phyloP scores from a whole-genome alignment of 2,113 vertebrate species.

The Symphodus melops region DNA sequence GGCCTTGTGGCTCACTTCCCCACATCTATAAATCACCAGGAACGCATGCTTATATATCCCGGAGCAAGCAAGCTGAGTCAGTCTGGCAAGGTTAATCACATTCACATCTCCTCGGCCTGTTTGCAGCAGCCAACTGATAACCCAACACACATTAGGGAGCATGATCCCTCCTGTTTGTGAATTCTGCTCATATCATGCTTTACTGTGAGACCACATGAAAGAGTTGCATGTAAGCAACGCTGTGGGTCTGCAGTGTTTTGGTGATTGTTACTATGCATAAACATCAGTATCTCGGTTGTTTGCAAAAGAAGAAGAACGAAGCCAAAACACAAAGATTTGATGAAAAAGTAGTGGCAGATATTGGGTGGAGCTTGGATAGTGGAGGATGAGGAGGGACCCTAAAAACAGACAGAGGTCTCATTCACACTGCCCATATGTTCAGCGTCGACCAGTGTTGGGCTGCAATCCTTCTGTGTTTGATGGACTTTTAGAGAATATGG shows the following conservation, averaged over 20 bases:
- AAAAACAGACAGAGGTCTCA: slow-evolving; percentile 62
- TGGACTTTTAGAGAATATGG: slow-evolving; percentile 67
- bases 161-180: slow-evolving; percentile 75
- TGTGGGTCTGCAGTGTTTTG: slow-evolving; percentile 36
- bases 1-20: slow-evolving; percentile 75
- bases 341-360: slow-evolving; percentile 21
- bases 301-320: slow-evolving; percentile 34
- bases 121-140: slow-evolving; percentile 68
- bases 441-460: slow-evolving; percentile 55
- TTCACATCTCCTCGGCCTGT: slow-evolving; percentile 71
- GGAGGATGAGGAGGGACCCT: slow-evolving; percentile 14
- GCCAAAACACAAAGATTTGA: slow-evolving; percentile 12
- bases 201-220: slow-evolving; percentile 62
- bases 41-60: slow-evolving; percentile 70
- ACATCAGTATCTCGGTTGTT: slow-evolving; percentile 25
- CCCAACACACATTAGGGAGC: slow-evolving; percentile 73
- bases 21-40: slow-evolving; percentile 78
- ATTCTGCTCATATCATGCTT: slow-evolving; percentile 61
- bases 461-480: slow-evolving; percentile 54
- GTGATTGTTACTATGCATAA: slow-evolving; percentile 49
- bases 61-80: slow-evolving; percentile 67
- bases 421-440: slow-evolving; percentile 67
- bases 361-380: slow-evolving; percentile 11
- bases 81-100: slow-evolving; percentile 75
- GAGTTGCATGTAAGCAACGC: slow-evolving; percentile 33